Conservation (phyloP, 2,888 invertebrate species). For the Selenia dentaria region DNA sequence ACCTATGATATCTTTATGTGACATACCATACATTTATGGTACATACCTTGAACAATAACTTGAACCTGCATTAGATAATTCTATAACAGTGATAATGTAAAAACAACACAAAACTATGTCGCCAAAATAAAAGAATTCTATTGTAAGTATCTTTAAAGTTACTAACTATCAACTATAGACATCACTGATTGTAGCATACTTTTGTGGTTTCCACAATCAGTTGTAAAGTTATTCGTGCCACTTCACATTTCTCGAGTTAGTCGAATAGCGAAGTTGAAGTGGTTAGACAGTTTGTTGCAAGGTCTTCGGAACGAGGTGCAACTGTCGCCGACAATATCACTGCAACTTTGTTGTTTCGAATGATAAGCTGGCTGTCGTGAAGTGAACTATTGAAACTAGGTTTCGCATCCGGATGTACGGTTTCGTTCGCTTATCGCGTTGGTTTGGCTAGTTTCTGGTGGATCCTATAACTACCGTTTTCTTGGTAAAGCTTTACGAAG, state of each 20-base stretch:
- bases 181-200: constrained; percentile 2
- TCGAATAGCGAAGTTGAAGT: constrained; percentile 55
- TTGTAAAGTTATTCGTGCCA: constrained; percentile 64
- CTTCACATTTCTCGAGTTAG: constrained; percentile 52
- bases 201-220: constrained; percentile 43
- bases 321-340: constrained; percentile 47
- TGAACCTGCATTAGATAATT: too few species aligned
- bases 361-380: constrained; percentile 45
- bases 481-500: too few species aligned
- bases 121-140: too few species aligned
- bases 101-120: too few species aligned
- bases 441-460: constrained; percentile 13
- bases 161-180: too few species aligned
- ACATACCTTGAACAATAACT: too few species aligned
- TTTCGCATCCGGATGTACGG: constrained; percentile 29
- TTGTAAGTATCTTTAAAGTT: too few species aligned
- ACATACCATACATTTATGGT: too few species aligned
- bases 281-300: constrained; percentile 70
- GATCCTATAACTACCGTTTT: too few species aligned
- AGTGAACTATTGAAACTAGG: constrained; percentile 36
- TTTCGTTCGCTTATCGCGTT: constrained; percentile 34
- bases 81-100: too few species aligned
- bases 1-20: too few species aligned
- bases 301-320: constrained; percentile 62
- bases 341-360: constrained; percentile 47